A percentile compares a stretch with the other conserved stretches of the same genome.
phyloP scores from a whole-genome alignment of 2,113 vertebrate species.

The Brienomyrus brachyistius region DNA sequence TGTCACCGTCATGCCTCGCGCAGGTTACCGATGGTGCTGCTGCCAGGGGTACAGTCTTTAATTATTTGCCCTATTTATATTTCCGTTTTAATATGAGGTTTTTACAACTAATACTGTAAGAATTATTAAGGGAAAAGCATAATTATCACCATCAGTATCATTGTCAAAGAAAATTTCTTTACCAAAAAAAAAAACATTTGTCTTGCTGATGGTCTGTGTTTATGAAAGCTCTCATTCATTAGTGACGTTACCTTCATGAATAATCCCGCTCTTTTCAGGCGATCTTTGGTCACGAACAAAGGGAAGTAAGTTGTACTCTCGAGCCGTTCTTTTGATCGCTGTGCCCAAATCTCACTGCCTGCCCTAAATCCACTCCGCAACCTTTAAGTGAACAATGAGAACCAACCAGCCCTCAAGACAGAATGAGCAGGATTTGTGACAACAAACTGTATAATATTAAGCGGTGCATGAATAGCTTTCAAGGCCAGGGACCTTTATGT shows the following conservation, averaged over 20 bases:
- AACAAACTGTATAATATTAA: too few relatives aligned
- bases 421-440: neutral
- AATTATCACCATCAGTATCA: neutral
- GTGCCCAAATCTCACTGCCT: too few relatives aligned
- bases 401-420: neutral
- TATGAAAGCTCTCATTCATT: neutral
- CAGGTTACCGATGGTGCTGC: neutral
- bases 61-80: neutral
- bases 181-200: neutral
- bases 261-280: neutral
- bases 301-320: neutral
- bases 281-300: neutral
- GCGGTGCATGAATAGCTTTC: neutral
- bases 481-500: neutral
- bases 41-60: neutral
- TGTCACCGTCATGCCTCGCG: neutral
- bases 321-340: neutral
- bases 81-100: neutral
- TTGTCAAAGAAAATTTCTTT: too few relatives aligned
- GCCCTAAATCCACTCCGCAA: too few relatives aligned
- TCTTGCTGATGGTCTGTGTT: neutral
- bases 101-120: neutral
- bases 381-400: too few relatives aligned
- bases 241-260: neutral
- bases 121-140: neutral